Evolutionary conservation across 2,113 vertebrate genomes (phyloP), one percentile per base, ranked within the genome.

Genomic region (Salvelinus namaycush): DNA sequence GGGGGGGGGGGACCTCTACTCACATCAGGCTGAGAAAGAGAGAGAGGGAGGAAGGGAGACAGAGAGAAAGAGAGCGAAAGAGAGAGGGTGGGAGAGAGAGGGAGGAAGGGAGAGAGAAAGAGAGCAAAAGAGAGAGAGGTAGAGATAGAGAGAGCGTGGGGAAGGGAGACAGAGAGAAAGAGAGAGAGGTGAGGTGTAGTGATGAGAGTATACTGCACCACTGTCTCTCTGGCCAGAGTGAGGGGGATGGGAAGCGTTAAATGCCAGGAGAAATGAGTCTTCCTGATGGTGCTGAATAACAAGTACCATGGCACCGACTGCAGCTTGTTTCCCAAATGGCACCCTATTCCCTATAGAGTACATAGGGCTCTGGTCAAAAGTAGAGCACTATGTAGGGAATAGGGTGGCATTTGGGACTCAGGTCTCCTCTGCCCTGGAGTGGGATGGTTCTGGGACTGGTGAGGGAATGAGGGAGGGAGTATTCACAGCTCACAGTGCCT

Each of bases 211-310:
- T 65, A 26, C 22, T 14, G 26, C 26, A 13, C 39, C 39, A 44
- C 39, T 3, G 39, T 44, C 39, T 44, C 39, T 44, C 39, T 44
- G 69, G 44, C 31, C 34, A 22, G 6, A 49, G 16, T 44, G 54
- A 49, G 24, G 70, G 27, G 49, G 13, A 49, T 26, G 70, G 24
- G 8, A 13, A 22, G 22, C 7, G 60, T 24, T 11, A 24, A 24
- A 24, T 20, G 5, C 18, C 60, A 65, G 62, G 62, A 27, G 22
- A 44, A 44, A 65, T 12, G 24, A 65, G 82, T 82, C 68, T 27
- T 14, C 73, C 72, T 74, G 39, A 79, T 79, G 80, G 83, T 73
- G 2, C 29, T 31, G 89, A 87, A 88, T 89, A 79, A 72, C 77
- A 88, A 88, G 34, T 76, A 81, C 39, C 9, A 12, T 44, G 39